phyloP scores from a whole-genome alignment of 2,113 vertebrate genomes.

The Desmodus rotundus region DNA sequence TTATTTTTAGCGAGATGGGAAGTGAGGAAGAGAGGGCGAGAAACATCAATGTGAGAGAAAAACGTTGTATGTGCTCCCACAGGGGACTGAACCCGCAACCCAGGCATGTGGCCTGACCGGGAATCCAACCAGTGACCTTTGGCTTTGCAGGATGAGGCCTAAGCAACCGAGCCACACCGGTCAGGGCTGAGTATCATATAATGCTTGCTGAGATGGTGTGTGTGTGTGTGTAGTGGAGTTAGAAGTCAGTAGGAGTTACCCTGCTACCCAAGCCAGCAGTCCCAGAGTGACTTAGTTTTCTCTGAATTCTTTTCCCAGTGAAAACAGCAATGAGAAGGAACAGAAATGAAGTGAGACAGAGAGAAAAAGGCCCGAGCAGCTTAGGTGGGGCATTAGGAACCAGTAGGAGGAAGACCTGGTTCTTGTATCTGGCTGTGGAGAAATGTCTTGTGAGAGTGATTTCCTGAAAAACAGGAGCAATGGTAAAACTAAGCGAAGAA shows the following conservation, averaged over 20 bases:
- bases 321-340: not conserved
- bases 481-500: not conserved
- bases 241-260: not conserved
- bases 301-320: not conserved
- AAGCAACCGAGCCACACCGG: too few species aligned
- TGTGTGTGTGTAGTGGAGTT: not conserved
- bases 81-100: too few species aligned
- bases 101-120: too few species aligned
- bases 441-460: not conserved
- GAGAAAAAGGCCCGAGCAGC: not conserved
- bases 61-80: too few species aligned
- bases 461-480: not conserved
- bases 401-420: not conserved
- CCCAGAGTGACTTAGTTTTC: not conserved
- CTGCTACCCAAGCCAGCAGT: not conserved
- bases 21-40: too few species aligned
- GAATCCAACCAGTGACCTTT: too few species aligned
- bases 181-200: not conserved
- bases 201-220: not conserved
- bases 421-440: not conserved
- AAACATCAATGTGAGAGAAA: too few species aligned
- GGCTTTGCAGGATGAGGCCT: too few species aligned
- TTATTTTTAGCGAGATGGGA: too few species aligned
- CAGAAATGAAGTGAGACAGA: not conserved
- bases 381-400: accelerated